Base-by-base conservation (phyloP, 2,888 invertebrate species). In the Polia nebulosa region DNA sequence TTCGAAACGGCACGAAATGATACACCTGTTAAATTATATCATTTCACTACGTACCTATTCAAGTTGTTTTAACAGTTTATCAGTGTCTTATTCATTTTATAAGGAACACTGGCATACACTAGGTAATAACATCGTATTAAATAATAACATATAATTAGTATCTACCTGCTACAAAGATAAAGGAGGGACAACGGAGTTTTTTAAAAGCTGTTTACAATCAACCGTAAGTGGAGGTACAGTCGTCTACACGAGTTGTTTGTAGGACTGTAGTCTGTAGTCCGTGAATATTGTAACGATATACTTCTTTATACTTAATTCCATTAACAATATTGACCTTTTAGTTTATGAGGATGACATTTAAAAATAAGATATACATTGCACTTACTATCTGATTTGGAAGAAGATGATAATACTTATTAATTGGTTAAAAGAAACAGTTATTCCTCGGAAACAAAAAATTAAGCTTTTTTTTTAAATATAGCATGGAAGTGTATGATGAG, bases 121-220 rank as follows among this genome's bases (percentile, higher is more conserved):
- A 88, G 87, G 86, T 94, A 94, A 94, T 94, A 92, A 93, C 93
- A 92, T 92, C 92, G 93, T 93, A 93, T 93, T 92, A 92, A 92
- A 94, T 94, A 95, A 95, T 94, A 93, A 94, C 92, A 92, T 94
- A 92, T 94, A 94, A 95, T 95, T 95, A 94, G 91, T 92, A 92
- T 89, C 89, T 93, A 92, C 93, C 90, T 91, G 93, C 91, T 88
- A 89, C 92, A 90, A 92, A 94, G 94, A 94, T 93, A 94, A 93
- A 91, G 89, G 86, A 92, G 90, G 90, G 93, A 92, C 93, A 91
- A 91, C 90, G 90, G 84, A 91, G 92, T 93, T 93, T 93, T 82
- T 93, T 92, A 93, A 94, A 95, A 92, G 93, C 92, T 94, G 94
- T 94, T 94, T 94, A 93, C 92, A 93, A 90, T 91, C 92, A 88